A percentile compares a stretch with the other conserved stretches of the same genome.
Evolutionary conservation across 64 coral and sea anemone species (phyloP).

Genomic region (Montipora capricornis): DNA sequence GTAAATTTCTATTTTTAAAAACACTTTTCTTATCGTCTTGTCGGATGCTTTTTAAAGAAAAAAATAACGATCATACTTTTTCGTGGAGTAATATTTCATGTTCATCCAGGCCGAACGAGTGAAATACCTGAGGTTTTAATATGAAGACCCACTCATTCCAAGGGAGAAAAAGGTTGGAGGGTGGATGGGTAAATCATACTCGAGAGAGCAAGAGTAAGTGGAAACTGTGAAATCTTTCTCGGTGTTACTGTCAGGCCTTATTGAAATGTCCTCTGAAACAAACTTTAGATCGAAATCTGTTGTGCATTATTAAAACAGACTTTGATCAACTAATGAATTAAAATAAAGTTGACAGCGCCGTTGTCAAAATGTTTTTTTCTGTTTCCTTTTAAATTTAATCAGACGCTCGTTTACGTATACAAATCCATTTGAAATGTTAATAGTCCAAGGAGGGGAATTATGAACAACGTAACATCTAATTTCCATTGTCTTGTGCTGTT

Average conservation of each 20-base stretch:
- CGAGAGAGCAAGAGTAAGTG: no score
- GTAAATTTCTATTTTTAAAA: no score
- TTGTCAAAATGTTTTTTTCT: background rate
- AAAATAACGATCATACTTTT: background rate
- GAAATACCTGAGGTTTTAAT: background rate
- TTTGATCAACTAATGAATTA: no score
- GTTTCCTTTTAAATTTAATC: background rate
- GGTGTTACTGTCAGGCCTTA: background rate
- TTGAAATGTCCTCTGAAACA: background rate
- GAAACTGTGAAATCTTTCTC: background rate
- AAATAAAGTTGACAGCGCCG: background rate
- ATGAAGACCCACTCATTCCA: no score
- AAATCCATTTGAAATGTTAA: background rate
- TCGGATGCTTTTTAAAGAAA: background rate
- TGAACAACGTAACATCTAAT: background rate
- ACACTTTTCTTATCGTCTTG: background rate
- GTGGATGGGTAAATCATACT: no score
- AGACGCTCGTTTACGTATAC: background rate
- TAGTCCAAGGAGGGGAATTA: no score
- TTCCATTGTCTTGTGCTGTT: slow-evolving; percentile 1
- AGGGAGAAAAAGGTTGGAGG: no score
- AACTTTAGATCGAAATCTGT: background rate
- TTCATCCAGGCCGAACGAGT: background rate
- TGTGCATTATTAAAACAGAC: no score
- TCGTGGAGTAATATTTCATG: background rate